phyloP scores from a whole-genome alignment of 2,888 invertebrate genomes.

The Leucozona laternaria region DNA sequence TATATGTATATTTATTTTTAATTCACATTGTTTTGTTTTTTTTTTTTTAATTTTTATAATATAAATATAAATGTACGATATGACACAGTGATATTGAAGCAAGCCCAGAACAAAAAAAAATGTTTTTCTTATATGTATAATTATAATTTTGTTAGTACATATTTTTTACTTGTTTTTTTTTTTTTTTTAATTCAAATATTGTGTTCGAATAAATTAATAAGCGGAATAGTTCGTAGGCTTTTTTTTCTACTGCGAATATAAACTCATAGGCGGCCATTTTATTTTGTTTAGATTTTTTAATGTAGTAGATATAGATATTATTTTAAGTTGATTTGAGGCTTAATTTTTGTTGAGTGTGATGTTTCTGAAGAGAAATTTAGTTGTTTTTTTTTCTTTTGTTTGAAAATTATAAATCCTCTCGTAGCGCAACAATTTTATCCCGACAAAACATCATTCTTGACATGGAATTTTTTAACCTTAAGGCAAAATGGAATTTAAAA shows the following conservation, averaged over 20 bases:
- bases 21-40: constrained; percentile 63
- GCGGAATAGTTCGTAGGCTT: constrained; percentile 34
- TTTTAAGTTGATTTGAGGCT: constrained; percentile 43
- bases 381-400: neutral
- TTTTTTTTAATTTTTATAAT: constrained; percentile 64
- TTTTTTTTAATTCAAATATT: constrained; percentile 13
- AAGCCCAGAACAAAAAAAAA: constrained; percentile 80
- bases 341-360: constrained; percentile 3
- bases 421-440: constrained; percentile 47
- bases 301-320: constrained; percentile 7
- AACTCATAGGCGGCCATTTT: constrained; percentile 47
- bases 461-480: neutral
- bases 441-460: constrained; percentile 18
- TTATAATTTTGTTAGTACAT: constrained; percentile 26
- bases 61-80: constrained; percentile 83
- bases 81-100: constrained; percentile 84
- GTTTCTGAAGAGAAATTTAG: neutral
- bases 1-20: constrained; percentile 54
- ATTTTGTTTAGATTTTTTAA: constrained; percentile 23
- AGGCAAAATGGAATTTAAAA: neutral
- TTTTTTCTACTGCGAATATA: constrained; percentile 52
- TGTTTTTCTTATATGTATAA: constrained; percentile 44
- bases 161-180: no score
- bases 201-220: constrained; percentile 39
- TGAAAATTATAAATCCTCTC: constrained; percentile 13